phyloP scores from a whole-genome alignment of 2,888 invertebrate genomes.

The Rhingia campestris region DNA sequence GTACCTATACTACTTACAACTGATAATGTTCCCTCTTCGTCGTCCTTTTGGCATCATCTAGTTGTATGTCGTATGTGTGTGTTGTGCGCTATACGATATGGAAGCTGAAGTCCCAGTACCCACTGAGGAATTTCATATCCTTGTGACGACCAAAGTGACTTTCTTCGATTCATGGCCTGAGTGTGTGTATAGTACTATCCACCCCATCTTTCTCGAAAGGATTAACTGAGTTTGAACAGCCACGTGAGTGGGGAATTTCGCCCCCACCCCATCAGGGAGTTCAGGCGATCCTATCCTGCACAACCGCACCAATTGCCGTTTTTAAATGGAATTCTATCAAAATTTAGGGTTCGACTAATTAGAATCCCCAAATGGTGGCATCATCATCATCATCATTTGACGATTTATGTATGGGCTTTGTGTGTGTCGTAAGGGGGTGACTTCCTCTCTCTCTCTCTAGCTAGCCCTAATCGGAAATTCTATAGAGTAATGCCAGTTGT shows the following conservation, averaged over 20 bases:
- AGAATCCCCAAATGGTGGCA: conserved; percentile 53
- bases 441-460: conserved; percentile 35
- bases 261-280: conserved; percentile 14
- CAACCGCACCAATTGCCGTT: conserved; percentile 22
- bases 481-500: conserved; percentile 21
- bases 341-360: conserved; percentile 70
- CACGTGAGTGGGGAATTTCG: conserved; percentile 29
- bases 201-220: conserved; percentile 55
- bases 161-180: conserved; percentile 71
- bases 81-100: conserved; percentile 9
- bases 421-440: conserved; percentile 18
- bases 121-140: conserved; percentile 71
- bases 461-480: conserved; percentile 64
- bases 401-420: conserved; percentile 41
- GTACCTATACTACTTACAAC: conserved; percentile 74
- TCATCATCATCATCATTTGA: conserved; percentile 25
- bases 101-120: conserved; percentile 64
- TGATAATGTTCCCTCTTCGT: conserved; percentile 62
- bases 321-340: conserved; percentile 71
- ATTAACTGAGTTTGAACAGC: conserved; percentile 58
- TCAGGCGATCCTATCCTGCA: conserved; percentile 15
- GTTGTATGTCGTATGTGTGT: conserved; percentile 15
- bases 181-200: conserved; percentile 38
- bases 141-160: conserved; percentile 74
- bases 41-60: conserved; percentile 27